Evolutionary conservation across 1,140 invertebrate species (phyloP), one percentile per base, ranked within the genome.

Genomic region (Zaprionus tsacasi): DNA sequence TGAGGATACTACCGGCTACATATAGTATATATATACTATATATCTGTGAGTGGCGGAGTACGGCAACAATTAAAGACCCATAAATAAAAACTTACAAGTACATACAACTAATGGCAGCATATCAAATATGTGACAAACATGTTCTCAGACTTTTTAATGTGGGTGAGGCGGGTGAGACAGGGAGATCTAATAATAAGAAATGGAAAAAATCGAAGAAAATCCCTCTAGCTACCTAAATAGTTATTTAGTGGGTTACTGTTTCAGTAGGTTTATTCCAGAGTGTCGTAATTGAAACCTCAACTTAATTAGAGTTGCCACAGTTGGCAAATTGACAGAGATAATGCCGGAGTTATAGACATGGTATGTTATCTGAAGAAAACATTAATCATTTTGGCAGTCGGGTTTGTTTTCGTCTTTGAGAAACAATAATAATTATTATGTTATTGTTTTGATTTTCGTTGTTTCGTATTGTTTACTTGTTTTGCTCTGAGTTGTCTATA

Each of bases 91-190:
- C 71, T 79, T 79, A 82, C 63, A 78, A 76, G 54, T 64, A 79
- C 64, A 76, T 78, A 88, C 71, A 78, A 76, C 68, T 65, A 60
- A 75, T 80, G 76, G 52, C 82, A 88, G 82, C 83, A 86, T 88
- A 87, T 86, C 83, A 86, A 82, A 86, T 88, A 88, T 86, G 79
- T 86, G 73, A 82, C 54, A 66, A 65, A 78, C 40, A 70, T 45
- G 5, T 61, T 10, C 6, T 10, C 6, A 25, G 57, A 60, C 17
- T 70, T 69, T 6, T 69, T 69, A 48, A 55, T 60, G 40, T 13
- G 35, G n/a, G 30, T 4, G 17, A 48, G 6, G 43, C n/a, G 43
- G 43, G 43, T 17, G 7, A 6, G 6, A 21, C 21, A 21, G 21
- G 21, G 2, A 21, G 2, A 1, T 21, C 2, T 21, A 21, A 21